A percentile compares a stretch with the other conserved stretches of the same genome.
These are phyloP conservation scores for Lipophrys pholis DNA, from an alignment of 2,113 vertebrate genomes.

Conservation along the genomic window DNA sequence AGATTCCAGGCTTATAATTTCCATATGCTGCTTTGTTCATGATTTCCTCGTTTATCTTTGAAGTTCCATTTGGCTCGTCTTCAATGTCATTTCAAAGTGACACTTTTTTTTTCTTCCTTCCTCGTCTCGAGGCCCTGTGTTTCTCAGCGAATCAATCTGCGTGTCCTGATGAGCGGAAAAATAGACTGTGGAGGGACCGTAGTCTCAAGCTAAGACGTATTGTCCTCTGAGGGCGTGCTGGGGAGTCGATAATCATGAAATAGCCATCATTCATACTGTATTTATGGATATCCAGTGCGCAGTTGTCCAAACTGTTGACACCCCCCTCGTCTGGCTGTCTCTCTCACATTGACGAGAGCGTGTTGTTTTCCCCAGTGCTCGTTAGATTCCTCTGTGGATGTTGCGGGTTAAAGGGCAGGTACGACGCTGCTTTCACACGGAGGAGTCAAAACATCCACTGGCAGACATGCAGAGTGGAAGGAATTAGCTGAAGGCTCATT, in stretches of 20 bases:
- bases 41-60: not conserved
- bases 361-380: conserved; percentile 65
- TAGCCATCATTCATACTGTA: conserved; percentile 4
- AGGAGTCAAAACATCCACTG: conserved; percentile 53
- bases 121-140: not conserved
- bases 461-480: conserved; percentile 11
- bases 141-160: conserved; percentile 4
- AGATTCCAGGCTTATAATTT: conserved; percentile 20
- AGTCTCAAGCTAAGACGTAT: conserved; percentile 7
- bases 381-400: conserved; percentile 64
- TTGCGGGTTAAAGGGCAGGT: conserved; percentile 57
- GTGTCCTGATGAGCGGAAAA: conserved; percentile 4
- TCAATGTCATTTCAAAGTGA: conserved; percentile 5
- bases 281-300: conserved; percentile 9
- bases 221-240: conserved; percentile 11
- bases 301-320: not conserved
- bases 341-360: conserved; percentile 24
- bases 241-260: conserved; percentile 8
- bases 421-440: conserved; percentile 64
- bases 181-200: not conserved
- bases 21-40: conserved; percentile 2
- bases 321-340: not conserved
- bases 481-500: conserved; percentile 2
- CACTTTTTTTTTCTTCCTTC: no score
- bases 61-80: not conserved